Evolutionary conservation across 2,797 vertebrate genomes (phyloP).

Genomic region (Chelonia mydas): DNA sequence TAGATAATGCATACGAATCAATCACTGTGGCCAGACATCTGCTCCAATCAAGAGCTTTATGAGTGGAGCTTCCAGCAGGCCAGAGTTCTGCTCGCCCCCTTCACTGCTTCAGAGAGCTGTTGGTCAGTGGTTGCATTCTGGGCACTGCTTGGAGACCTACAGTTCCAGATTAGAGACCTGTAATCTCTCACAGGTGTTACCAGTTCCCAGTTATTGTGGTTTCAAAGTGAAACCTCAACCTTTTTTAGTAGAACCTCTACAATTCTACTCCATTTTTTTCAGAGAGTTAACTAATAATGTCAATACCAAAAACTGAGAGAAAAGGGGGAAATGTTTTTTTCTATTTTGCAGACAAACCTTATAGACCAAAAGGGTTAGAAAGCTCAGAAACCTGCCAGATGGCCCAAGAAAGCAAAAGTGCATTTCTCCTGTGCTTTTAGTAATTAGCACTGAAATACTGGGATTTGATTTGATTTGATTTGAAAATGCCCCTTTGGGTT

Average conservation of each 20-base stretch:
- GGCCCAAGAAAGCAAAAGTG: background rate
- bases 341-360: background rate
- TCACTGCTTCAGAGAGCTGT: background rate
- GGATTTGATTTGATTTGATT: constrained; percentile 41
- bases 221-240: background rate
- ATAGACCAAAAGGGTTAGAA: constrained; percentile 8
- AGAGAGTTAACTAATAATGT: background rate
- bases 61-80: background rate
- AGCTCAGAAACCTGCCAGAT: constrained; percentile 47
- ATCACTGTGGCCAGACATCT: background rate
- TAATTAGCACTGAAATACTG: constrained; percentile 30
- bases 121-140: background rate
- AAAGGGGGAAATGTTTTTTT: background rate
- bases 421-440: background rate
- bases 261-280: background rate
- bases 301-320: background rate
- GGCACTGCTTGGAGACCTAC: background rate
- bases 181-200: background rate
- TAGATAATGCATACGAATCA: background rate
- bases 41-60: background rate
- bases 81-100: background rate
- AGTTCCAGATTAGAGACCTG: background rate
- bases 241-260: background rate
- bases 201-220: background rate
- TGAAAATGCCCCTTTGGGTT: constrained; percentile 14